Conservation (phyloP, 2,113 vertebrate genomes). For the Gnathonemus echidnorhynchus region DNA sequence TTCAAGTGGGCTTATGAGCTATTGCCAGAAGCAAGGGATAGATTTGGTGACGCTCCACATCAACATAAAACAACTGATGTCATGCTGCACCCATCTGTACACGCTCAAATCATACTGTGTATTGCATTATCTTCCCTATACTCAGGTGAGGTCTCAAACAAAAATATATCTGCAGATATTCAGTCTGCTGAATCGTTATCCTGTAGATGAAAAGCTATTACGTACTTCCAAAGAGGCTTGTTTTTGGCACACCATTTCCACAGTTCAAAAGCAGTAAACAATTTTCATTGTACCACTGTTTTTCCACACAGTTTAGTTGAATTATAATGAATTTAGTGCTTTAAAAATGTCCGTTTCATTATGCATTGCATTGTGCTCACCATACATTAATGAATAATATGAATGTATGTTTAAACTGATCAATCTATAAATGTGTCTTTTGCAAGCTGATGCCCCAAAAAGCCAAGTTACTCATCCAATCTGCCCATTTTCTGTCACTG, state of each 20-base stretch:
- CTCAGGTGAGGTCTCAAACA: not conserved
- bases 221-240: not conserved
- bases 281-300: not conserved
- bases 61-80: not conserved
- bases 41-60: not conserved
- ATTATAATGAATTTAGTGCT: conserved; percentile 9
- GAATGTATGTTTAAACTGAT: not conserved
- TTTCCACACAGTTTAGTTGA: not conserved
- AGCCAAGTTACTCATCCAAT: not conserved
- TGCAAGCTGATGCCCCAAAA: not conserved
- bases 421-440: not conserved
- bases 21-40: not conserved
- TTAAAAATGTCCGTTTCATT: not conserved
- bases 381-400: not conserved
- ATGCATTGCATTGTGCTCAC: not conserved
- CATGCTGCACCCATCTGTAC: not conserved
- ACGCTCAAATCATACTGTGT: not conserved
- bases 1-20: not conserved
- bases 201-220: not conserved
- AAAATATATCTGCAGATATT: not conserved
- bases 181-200: not conserved
- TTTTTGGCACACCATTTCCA: not conserved
- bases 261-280: not conserved
- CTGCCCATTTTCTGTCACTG: not conserved
- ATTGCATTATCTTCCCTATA: not conserved